These are phyloP conservation scores for Argyresthia albistria DNA, from an alignment of 2,888 invertebrate genomes.

Conservation along the genomic window DNA sequence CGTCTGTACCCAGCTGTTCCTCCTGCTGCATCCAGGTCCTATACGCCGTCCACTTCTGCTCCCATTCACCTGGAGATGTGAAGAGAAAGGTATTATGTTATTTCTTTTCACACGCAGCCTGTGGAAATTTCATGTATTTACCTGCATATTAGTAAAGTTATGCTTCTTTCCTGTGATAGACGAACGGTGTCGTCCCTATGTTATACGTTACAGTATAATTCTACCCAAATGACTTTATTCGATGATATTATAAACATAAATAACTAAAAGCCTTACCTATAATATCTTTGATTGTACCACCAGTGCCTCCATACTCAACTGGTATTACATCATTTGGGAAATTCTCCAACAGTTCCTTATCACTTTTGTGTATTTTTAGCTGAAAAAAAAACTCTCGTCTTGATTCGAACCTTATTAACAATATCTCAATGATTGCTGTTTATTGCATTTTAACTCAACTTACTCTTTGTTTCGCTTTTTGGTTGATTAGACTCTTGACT, in stretches of 20 bases:
- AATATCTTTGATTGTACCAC: slow-evolving; percentile 61
- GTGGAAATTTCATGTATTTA: no score
- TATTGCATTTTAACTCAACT: slow-evolving; percentile 15
- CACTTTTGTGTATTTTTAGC: slow-evolving; percentile 67
- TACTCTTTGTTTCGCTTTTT: slow-evolving; percentile 74
- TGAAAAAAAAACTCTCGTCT: slow-evolving; percentile 24
- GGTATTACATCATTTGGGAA: slow-evolving; percentile 75
- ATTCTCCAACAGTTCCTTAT: slow-evolving; percentile 64
- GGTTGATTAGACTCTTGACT: slow-evolving; percentile 68
- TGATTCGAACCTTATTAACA: no score
- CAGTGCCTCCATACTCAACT: slow-evolving; percentile 77
- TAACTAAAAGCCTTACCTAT: slow-evolving; percentile 39
- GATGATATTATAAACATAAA: no score
- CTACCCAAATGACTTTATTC: no score
- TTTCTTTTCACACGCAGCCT: no score
- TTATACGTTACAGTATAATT: no score
- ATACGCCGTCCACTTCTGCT: slow-evolving; percentile 60
- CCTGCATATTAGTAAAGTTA: no score
- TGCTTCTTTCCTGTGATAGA: no score
- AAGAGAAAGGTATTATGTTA: no score
- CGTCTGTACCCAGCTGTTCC: slow-evolving; percentile 64
- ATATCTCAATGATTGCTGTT: no score
- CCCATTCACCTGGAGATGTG: slow-evolving; percentile 50
- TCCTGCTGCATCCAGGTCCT: slow-evolving; percentile 69
- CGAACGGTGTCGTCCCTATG: no score